Base-by-base conservation (phyloP, 2,113 vertebrate species). In the Prolemur simus region DNA sequence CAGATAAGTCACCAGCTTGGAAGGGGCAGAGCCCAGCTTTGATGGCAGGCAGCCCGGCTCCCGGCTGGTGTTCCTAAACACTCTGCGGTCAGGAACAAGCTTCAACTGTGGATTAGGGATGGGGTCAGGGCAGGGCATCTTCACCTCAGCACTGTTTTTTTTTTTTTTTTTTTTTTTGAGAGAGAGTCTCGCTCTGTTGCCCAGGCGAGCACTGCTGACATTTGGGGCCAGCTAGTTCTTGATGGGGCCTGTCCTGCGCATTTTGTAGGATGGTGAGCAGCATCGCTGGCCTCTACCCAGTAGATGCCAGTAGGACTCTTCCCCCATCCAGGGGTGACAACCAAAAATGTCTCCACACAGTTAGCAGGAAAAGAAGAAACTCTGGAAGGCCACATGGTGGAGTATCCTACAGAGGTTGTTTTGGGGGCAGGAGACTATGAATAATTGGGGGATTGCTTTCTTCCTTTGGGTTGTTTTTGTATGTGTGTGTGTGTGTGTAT, bases 211-310 rank as follows among this genome's bases (percentile, higher is more conserved):
- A 15, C 68, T 7, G 2, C 3, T 18, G 77, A 71, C n/a, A 1
- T 0, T 0, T 8, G 37, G 42, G 71, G 58, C 52, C 14, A 4
- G 68, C 8, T 42, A 2, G 11, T 18, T 74, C 49, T 87, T 7
- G 32, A 20, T 1, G n/a, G 15, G 14, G 32, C 32, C 15, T 3
- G 6, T 49, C 25, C 71, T 4, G 9, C 5, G 47, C 8, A 0
- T 34, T 9, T 34, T 9, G 25, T 8, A 17, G 77, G 37, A 11
- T 52, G 47, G 2, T 10, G 11, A 42, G 12, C 21, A 34, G 49
- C 8, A 3, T 5, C 52, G 8, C 60, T 12, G 39, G 77, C 78
- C 27, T 80, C 34, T 20, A 5, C 12, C 86, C 23, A 11, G 29
- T 4, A 69, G n/a, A 56, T 56, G 63, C 64, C 80, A 34, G 74